Conservation (phyloP, 2,113 vertebrate genomes). For the Apaloderma vittatum region DNA sequence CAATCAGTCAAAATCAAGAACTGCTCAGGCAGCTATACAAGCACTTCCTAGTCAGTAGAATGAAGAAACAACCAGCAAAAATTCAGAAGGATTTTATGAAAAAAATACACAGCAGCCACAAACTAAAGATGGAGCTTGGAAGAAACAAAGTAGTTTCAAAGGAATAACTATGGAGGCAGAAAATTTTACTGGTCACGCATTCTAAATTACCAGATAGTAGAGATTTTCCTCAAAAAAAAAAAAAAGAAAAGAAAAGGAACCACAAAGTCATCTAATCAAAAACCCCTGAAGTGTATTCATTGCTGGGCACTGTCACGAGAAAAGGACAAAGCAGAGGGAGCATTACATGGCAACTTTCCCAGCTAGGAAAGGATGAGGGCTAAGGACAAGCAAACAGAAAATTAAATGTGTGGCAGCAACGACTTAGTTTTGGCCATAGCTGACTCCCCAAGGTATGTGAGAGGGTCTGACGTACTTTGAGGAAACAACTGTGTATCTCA, state of each 20-base stretch:
- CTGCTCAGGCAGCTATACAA: neutral
- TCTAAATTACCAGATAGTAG: neutral
- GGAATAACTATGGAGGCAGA: neutral
- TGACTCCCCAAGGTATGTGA: neutral
- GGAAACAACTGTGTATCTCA: neutral
- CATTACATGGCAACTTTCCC: neutral
- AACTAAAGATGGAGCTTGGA: neutral
- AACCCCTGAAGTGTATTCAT: neutral
- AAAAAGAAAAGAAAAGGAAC: neutral
- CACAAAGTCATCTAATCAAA: neutral
- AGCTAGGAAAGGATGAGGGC: neutral
- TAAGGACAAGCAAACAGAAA: neutral
- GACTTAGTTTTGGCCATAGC: neutral
- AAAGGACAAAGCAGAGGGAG: neutral
- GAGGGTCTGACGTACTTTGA: neutral
- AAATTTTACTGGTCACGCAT: neutral
- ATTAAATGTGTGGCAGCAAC: neutral
- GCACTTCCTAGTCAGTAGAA: neutral
- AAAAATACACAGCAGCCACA: neutral
- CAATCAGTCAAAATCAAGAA: neutral
- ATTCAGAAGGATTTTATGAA: neutral
- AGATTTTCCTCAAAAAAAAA: neutral
- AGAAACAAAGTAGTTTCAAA: neutral
- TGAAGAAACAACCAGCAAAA: neutral
- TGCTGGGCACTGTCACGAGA: neutral